Percentiles rank a stretch among this genome's conserved stretches.
These are phyloP conservation scores for Paralvinella palmiformis DNA, from an alignment of 1,140 invertebrate genomes.

Conservation along the genomic window DNA sequence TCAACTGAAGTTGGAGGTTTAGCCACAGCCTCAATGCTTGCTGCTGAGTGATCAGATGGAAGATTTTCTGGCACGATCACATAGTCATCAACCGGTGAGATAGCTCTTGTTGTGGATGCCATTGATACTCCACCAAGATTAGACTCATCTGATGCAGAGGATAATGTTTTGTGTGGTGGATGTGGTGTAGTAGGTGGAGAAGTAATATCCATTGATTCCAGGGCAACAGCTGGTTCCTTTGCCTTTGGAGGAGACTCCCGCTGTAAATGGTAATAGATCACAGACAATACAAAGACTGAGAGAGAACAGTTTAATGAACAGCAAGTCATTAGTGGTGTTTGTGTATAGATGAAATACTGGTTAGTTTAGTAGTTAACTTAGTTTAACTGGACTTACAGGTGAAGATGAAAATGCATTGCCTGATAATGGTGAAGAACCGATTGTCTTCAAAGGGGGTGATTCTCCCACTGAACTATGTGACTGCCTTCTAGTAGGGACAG, in stretches of 20 bases:
- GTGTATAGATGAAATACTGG: too few species aligned
- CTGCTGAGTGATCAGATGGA: slow-evolving; percentile 10
- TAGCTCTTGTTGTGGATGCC: neutral
- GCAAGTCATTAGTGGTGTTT: too few species aligned
- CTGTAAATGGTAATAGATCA: neutral
- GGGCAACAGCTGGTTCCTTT: neutral
- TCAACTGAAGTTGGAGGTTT: neutral
- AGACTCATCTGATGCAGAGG: neutral
- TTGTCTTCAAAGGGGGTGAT: slow-evolving; percentile 30
- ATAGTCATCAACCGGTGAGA: slow-evolving; percentile 39
- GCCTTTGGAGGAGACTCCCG: neutral
- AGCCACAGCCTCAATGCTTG: neutral
- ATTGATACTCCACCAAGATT: neutral
- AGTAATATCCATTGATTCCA: neutral
- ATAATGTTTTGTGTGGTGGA: neutral
- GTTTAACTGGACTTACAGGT: slow-evolving; percentile 13
- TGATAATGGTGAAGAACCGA: slow-evolving; percentile 36
- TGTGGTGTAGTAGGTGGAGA: neutral
- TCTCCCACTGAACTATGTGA: slow-evolving; percentile 14
- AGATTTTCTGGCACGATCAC: slow-evolving; percentile 45
- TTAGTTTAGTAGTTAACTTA: too few species aligned
- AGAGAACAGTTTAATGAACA: too few species aligned
- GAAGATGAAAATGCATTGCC: slow-evolving; percentile 32
- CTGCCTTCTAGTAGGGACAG: slow-evolving; percentile 35
- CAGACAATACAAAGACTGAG: too few species aligned